Evolutionary conservation across 1,140 invertebrate genomes (phyloP).

Genomic region (Harpegnathos saltator): DNA sequence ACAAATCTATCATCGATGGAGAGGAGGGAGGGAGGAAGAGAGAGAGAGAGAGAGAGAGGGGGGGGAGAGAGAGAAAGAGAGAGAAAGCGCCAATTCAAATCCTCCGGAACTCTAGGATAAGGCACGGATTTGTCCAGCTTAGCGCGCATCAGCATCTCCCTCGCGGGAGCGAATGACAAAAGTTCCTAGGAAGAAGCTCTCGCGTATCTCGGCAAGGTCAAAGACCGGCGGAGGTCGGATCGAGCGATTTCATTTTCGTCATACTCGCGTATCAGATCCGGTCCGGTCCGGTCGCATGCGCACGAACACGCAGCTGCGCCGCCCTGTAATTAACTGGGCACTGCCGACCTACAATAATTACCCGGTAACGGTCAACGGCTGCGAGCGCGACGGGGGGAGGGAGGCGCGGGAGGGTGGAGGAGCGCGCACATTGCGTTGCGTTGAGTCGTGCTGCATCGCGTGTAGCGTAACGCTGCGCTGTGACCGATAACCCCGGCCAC

Average conservation of each 20-base stretch:
- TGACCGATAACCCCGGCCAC: slow-evolving; percentile 32
- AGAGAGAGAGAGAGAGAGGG: too few relatives aligned
- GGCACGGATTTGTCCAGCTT: not conserved
- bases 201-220: not conserved
- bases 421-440: not conserved
- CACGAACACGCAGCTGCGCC: slow-evolving; percentile 36
- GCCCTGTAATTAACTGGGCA: slow-evolving; percentile 57
- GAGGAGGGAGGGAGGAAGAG: too few relatives aligned
- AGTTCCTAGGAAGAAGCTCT: too few relatives aligned
- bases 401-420: not conserved
- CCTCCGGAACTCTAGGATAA: not conserved
- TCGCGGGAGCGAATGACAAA: too few relatives aligned
- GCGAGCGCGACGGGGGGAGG: too few relatives aligned
- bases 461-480: slow-evolving; percentile 2
- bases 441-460: slow-evolving; percentile 7
- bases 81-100: too few relatives aligned
- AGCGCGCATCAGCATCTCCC: too few relatives aligned
- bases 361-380: slow-evolving; percentile 34
- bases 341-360: slow-evolving; percentile 62
- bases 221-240: not conserved
- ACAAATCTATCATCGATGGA: too few relatives aligned
- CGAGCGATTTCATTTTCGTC: slow-evolving; percentile 25
- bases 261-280: slow-evolving; percentile 19
- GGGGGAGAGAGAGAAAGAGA: too few relatives aligned
- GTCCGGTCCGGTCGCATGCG: slow-evolving; percentile 49